Conservation (phyloP, 2,888 invertebrate genomes). For the Shargacucullia verbasci region DNA sequence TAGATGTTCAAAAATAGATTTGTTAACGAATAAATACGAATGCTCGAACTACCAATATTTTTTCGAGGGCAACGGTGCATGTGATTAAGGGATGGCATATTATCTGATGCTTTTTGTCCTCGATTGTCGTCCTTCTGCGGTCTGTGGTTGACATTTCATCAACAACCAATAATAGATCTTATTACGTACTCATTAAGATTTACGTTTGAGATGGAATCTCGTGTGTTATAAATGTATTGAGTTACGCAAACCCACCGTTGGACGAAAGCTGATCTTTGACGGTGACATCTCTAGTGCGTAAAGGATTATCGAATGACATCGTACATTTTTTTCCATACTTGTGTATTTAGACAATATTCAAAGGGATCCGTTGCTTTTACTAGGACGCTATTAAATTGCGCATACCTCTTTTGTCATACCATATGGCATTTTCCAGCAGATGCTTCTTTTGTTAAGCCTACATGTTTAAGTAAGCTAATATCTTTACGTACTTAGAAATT, state of each 20-base stretch:
- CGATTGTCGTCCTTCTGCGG: constrained; percentile 85
- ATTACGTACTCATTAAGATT: constrained; percentile 63
- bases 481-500: constrained; percentile 60
- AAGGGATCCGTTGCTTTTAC: constrained; percentile 78
- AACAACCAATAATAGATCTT: constrained; percentile 66
- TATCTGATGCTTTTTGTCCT: constrained; percentile 83
- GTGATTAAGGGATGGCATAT: constrained; percentile 88
- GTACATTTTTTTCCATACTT: constrained; percentile 77
- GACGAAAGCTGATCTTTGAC: constrained; percentile 87
- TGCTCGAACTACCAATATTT: constrained; percentile 81
- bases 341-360: constrained; percentile 77
- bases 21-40: constrained; percentile 76
- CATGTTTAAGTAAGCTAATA: constrained; percentile 73
- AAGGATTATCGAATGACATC: constrained; percentile 89
- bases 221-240: constrained; percentile 78
- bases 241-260: constrained; percentile 88
- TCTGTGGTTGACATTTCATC: constrained; percentile 76
- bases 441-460: constrained; percentile 78
- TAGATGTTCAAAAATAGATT: constrained; percentile 79
- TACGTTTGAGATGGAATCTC: constrained; percentile 44
- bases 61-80: constrained; percentile 86
- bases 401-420: constrained; percentile 83
- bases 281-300: constrained; percentile 87
- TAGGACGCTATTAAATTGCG: constrained; percentile 88
- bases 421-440: constrained; percentile 87